A percentile compares a stretch with the other conserved stretches of the same genome.
phyloP scores from a whole-genome alignment of 2,888 invertebrate genomes.

The Ophion costatus region DNA sequence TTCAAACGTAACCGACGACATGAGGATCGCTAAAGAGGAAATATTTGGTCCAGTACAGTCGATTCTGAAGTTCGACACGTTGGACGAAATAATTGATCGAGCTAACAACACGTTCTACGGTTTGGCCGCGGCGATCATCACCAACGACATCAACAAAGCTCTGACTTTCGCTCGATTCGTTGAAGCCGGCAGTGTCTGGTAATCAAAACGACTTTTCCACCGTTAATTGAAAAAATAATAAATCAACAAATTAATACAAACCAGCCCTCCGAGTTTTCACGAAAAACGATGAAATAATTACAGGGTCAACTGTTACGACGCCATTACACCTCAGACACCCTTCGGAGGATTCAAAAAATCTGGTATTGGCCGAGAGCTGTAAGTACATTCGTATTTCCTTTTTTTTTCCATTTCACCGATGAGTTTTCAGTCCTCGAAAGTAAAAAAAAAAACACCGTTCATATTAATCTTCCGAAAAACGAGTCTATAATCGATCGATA shows the following conservation, averaged over 20 bases:
- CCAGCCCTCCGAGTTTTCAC: too few relatives aligned
- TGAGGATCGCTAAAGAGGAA: constrained; percentile 85
- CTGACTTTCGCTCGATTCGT: constrained; percentile 84
- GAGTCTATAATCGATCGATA: constrained; percentile 35
- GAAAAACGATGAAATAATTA: constrained; percentile 46
- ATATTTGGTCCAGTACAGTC: constrained; percentile 88
- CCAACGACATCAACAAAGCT: constrained; percentile 87
- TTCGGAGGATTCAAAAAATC: constrained; percentile 96
- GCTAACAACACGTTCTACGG: constrained; percentile 88
- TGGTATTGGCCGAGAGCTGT: constrained; percentile 91
- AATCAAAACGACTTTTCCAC: constrained; percentile 50
- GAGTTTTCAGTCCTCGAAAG: not conserved
- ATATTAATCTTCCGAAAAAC: not conserved
- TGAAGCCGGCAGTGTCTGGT: constrained; percentile 87
- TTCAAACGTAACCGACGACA: constrained; percentile 84
- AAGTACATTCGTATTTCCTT: constrained; percentile 65
- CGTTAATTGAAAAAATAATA: not conserved
- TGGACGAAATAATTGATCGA: constrained; percentile 87
- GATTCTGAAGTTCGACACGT: constrained; percentile 86
- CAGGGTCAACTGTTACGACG: constrained; percentile 91
- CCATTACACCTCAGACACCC: constrained; percentile 90
- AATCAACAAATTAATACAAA: not conserved
- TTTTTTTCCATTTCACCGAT: not conserved
- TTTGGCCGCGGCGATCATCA: constrained; percentile 87
- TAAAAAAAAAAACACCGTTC: not conserved